Evolutionary conservation across 2,888 invertebrate species (phyloP).

Genomic region (Reticulitermes lucifugus): DNA sequence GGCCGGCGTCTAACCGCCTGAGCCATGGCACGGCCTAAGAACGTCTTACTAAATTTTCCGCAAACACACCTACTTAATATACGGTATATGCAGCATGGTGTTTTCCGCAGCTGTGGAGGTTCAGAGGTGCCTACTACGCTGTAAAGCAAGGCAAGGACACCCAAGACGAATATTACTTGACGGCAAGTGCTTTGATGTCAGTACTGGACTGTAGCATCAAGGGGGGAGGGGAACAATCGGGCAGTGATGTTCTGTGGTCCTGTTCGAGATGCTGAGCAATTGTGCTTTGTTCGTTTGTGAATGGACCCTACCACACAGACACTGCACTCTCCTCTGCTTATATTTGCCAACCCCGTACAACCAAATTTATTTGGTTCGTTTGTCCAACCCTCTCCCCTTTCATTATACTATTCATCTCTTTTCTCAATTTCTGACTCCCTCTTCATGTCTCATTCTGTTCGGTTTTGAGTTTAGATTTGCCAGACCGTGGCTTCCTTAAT

Average conservation of each 20-base stretch:
- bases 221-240: neutral
- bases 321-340: neutral
- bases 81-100: no score
- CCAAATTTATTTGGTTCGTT: conserved; percentile 47
- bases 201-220: conserved; percentile 4
- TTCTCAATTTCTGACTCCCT: neutral
- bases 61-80: no score
- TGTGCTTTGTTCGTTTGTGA: conserved; percentile 27
- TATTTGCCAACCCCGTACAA: conserved; percentile 22
- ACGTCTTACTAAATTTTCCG: no score
- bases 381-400: conserved; percentile 6
- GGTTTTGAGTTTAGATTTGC: conserved; percentile 26
- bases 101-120: no score
- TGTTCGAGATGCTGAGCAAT: conserved; percentile 9
- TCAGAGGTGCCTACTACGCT: no score
- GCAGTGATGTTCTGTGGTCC: conserved; percentile 20
- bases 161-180: no score
- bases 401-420: neutral
- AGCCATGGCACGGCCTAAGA: no score
- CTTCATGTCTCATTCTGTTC: neutral
- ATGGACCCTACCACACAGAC: conserved; percentile 5
- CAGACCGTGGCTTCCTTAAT: conserved; percentile 1
- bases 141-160: no score
- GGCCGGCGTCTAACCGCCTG: no score
- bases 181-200: conserved; percentile 3